A percentile compares a stretch with the other conserved stretches of the same genome.
Conservation (phyloP, 2,797 vertebrate species). For the Platyrinchus mystaceus region DNA sequence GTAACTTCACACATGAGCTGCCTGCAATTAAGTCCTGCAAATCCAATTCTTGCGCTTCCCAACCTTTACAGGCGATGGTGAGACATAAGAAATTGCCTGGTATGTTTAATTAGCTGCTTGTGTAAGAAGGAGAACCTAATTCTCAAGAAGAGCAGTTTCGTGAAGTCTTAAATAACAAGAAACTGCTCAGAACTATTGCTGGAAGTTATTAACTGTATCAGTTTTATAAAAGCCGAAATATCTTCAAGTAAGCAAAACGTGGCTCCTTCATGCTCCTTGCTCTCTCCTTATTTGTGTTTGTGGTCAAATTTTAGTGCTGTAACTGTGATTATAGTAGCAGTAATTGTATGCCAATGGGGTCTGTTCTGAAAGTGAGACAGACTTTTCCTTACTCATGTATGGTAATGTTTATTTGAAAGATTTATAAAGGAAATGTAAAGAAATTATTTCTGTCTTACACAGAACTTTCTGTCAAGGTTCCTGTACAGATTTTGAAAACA, state of each 20-base stretch:
- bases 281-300: neutral
- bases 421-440: neutral
- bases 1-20: neutral
- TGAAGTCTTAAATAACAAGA: neutral
- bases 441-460: constrained; percentile 7
- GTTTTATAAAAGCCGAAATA: neutral
- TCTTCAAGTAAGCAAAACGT: neutral
- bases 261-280: neutral
- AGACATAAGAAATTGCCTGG: neutral
- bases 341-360: neutral
- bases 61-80: neutral
- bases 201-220: neutral
- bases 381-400: neutral
- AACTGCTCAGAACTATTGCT: neutral
- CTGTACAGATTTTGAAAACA: constrained; percentile 21
- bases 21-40: neutral
- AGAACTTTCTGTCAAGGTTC: constrained; percentile 25
- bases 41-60: neutral
- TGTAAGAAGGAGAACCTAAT: neutral
- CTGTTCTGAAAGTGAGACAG: neutral
- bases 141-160: neutral
- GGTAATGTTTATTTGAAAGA: neutral
- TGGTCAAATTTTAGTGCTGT: neutral
- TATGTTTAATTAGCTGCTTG: neutral
- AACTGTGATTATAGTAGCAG: neutral